These are phyloP conservation scores for Dermochelys coriacea DNA, from an alignment of 2,797 vertebrate species.

Conservation along the genomic window DNA sequence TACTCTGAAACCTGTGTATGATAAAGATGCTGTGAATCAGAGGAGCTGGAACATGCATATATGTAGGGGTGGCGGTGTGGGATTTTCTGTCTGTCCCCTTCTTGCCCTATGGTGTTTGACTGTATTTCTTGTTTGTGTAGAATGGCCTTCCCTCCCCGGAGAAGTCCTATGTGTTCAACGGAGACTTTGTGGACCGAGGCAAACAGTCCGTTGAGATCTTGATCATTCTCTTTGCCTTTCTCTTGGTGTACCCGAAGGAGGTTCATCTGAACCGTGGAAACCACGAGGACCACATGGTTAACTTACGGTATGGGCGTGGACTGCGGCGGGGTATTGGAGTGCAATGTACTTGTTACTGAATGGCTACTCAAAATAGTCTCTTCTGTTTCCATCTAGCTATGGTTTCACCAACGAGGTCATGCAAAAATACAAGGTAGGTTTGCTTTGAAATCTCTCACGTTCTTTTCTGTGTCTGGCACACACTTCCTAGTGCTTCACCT, in stretches of 20 bases:
- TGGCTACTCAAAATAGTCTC: conserved; percentile 23
- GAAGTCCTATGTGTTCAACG: conserved; percentile 93
- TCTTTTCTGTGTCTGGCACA: not conserved
- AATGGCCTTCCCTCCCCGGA: conserved; percentile 94
- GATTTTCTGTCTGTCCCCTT: not conserved
- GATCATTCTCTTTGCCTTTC: conserved; percentile 91
- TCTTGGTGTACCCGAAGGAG: conserved; percentile 92
- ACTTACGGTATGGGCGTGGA: conserved; percentile 85
- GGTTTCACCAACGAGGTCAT: conserved; percentile 96
- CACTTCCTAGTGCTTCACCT: not conserved
- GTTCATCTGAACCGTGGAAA: conserved; percentile 95
- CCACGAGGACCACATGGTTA: conserved; percentile 95
- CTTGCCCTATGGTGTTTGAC: not conserved
- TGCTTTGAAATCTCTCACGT: not conserved
- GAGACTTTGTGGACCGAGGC: conserved; percentile 95
- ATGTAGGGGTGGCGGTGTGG: not conserved
- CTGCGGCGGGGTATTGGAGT: accelerated
- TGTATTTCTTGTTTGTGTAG: conserved; percentile 71
- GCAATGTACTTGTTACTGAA: not conserved
- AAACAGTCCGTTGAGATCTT: conserved; percentile 93
- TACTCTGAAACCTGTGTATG: no score
- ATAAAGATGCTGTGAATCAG: not conserved
- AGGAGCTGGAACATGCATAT: not conserved
- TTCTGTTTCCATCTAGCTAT: conserved; percentile 84
- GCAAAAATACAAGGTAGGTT: conserved; percentile 92